Evolutionary conservation across 2,888 invertebrate genomes (phyloP), one percentile per base, ranked within the genome.

Genomic region (Blastobasis adustella): DNA sequence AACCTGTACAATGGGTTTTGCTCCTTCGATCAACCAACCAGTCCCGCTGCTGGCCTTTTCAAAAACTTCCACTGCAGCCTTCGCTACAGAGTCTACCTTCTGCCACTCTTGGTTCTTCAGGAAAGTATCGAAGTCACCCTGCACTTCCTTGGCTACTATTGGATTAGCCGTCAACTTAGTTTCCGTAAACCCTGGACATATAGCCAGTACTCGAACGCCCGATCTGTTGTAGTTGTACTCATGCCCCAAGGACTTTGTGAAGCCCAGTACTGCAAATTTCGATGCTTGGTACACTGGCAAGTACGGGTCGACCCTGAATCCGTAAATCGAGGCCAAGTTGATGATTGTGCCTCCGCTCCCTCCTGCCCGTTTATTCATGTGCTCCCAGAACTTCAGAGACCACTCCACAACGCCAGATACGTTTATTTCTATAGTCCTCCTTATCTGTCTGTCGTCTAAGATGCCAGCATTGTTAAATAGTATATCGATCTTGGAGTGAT

Each of bases 301-400:
- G 38, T 80, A 88, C 37, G 85, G 85, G 43, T 87, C 76, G 0
- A 89, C 73, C 60, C 82, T 77, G 46, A 88, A 80, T 0, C 92
- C 92, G 54, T 90, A 86, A 36, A 91, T 89, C 0, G 93, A 92
- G 0, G 91, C 86, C 36, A 92, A 78, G 66, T 94, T 93, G n/a
- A 93, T 82, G 47, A 93, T 89, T 0, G 89, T 87, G 1, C 93
- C 93, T 7, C 93, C 93, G 42, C 77, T 73, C 0, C 90, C 91
- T 0, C 89, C 85, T 50, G 81, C 86, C 55, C 90, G 84, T 46
- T 74, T 86, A n/a, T 90, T 81, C 90, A 92, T 90, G 64, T 90
- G 84, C 51, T 91, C 82, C 67, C 91, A 81, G 47, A 89, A 92
- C 42, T 91, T 79, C n/a, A 90, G 60, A 0, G 86, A 85, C 60